These are phyloP conservation scores for Tychaedon coryphoeus DNA, from an alignment of 2,113 vertebrate species.

Conservation along the genomic window DNA sequence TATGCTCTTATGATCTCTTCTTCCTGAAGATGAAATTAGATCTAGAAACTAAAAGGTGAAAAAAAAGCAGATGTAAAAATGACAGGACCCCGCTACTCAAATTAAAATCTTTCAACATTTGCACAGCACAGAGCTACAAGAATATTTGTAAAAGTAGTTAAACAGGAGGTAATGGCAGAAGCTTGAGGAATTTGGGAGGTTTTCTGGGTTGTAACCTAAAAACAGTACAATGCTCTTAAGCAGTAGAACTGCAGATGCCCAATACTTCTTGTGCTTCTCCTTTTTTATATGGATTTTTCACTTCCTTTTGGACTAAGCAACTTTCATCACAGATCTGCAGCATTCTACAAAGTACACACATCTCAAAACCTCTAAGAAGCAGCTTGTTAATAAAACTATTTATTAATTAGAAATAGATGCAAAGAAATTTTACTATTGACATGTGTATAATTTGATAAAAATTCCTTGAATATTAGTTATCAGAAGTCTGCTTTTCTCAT, in stretches of 20 bases:
- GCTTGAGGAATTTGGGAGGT: neutral
- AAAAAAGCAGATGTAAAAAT: neutral
- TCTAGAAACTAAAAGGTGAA: conserved; percentile 86
- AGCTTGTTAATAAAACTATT: neutral
- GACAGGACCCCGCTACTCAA: neutral
- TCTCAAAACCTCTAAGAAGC: neutral
- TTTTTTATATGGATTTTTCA: neutral
- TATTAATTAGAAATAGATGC: neutral
- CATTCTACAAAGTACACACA: neutral
- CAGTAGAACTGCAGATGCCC: neutral
- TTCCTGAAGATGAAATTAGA: conserved; percentile 95
- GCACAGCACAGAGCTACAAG: neutral
- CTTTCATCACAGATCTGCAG: neutral
- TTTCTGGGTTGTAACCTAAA: neutral
- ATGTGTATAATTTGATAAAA: neutral
- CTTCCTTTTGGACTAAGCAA: neutral
- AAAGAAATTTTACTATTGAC: neutral
- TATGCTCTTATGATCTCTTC: conserved; percentile 93
- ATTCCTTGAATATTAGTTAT: neutral
- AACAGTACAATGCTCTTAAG: neutral
- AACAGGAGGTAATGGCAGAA: neutral
- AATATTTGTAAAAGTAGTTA: neutral
- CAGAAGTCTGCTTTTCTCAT: neutral
- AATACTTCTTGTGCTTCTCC: neutral
- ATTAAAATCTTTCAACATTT: neutral